phyloP scores from a whole-genome alignment of 92 coral and sea anemone genomes.

The Epizoanthus ramosus region DNA sequence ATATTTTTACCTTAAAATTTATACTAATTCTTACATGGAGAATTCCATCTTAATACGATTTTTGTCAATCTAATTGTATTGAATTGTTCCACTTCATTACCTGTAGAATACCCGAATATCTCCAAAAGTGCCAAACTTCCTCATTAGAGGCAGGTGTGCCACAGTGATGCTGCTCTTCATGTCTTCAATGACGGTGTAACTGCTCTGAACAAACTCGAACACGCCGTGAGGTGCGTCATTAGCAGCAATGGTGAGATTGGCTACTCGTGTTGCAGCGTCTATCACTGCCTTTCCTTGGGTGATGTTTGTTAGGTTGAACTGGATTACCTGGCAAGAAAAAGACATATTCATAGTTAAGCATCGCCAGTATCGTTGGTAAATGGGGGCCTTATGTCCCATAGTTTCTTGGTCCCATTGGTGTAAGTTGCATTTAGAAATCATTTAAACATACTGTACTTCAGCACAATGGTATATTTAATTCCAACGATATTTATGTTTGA shows the following conservation, averaged over 20 bases:
- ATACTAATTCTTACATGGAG: too few relatives aligned
- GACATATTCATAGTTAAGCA: constrained; percentile 58
- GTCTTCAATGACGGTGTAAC: constrained; percentile 78
- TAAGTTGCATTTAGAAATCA: too few relatives aligned
- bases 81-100: constrained; percentile 5
- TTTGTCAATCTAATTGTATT: too few relatives aligned
- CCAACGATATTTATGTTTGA: too few relatives aligned
- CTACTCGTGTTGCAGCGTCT: constrained; percentile 68
- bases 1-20: too few relatives aligned
- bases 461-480: too few relatives aligned
- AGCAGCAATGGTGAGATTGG: constrained; percentile 73
- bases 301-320: constrained; percentile 68
- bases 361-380: constrained; percentile 81
- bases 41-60: too few relatives aligned
- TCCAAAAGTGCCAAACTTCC: constrained; percentile 82
- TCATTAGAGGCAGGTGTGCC: constrained; percentile 63
- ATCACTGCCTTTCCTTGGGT: constrained; percentile 77
- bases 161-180: constrained; percentile 37
- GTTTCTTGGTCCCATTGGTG: background rate
- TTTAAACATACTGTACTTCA: too few relatives aligned
- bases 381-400: background rate
- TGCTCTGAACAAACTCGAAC: constrained; percentile 70
- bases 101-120: constrained; percentile 84
- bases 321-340: constrained; percentile 58
- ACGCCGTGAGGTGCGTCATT: constrained; percentile 96